Percentiles rank a stretch among this genome's conserved stretches.
Conservation (phyloP, 1,140 invertebrate genomes). For the Formica selysi region DNA sequence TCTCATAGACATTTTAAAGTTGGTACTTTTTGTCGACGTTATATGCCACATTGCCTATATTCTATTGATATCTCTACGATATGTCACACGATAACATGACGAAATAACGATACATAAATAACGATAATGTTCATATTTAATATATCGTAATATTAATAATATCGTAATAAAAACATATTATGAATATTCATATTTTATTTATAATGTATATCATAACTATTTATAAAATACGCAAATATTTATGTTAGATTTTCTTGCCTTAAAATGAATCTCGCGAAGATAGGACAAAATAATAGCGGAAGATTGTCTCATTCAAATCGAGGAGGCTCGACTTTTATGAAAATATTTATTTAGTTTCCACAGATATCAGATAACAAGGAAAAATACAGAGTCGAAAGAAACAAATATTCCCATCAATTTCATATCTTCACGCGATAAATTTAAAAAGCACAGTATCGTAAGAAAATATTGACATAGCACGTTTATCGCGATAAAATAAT, state of each 20-base stretch:
- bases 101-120: not conserved
- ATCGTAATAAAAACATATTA: no score
- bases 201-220: no score
- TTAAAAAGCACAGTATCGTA: not conserved
- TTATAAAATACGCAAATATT: not conserved
- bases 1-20: not conserved
- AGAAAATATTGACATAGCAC: conserved; percentile 2
- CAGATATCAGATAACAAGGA: not conserved
- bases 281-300: not conserved
- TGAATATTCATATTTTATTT: no score
- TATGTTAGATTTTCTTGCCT: not conserved
- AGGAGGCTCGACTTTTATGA: not conserved
- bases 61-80: not conserved
- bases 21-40: not conserved
- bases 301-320: not conserved
- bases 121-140: not conserved
- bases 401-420: conserved; percentile 11
- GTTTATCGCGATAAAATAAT: conserved; percentile 11
- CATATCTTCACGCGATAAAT: not conserved
- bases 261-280: not conserved
- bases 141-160: not conserved
- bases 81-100: conserved; percentile 12
- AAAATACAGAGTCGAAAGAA: not conserved
- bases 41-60: not conserved
- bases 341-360: conserved; percentile 7